A percentile compares a stretch with the other conserved stretches of the same genome.
phyloP scores from a whole-genome alignment of 2,888 invertebrate genomes.

The Machimus rusticus region DNA sequence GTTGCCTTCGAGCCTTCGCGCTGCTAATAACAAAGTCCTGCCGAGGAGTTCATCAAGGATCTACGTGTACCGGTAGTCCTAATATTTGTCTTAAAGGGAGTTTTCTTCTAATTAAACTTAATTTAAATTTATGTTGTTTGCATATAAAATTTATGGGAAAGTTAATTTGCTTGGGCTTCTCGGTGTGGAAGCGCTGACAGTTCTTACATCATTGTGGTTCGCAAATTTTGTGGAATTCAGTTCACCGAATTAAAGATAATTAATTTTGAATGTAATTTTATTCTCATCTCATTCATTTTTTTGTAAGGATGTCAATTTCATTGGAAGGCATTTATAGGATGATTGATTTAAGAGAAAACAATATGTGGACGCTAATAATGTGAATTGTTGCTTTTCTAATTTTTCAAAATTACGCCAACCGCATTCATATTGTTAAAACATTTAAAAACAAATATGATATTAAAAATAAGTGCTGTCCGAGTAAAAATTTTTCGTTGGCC shows the following conservation, averaged over 20 bases:
- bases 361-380: too few relatives aligned
- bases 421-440: too few relatives aligned
- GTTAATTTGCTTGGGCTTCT: conserved; percentile 14
- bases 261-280: background rate
- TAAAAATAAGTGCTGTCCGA: too few relatives aligned
- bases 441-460: too few relatives aligned
- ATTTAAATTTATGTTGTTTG: conserved; percentile 48
- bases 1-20: background rate
- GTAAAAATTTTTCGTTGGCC: too few relatives aligned
- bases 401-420: too few relatives aligned
- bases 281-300: background rate
- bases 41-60: background rate
- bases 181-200: background rate
- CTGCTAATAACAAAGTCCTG: background rate
- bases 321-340: too few relatives aligned
- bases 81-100: conserved; percentile 48
- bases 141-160: conserved; percentile 44
- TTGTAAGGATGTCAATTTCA: too few relatives aligned
- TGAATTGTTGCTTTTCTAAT: too few relatives aligned
- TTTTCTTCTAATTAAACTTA: conserved; percentile 48
- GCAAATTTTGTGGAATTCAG: background rate
- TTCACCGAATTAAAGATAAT: background rate
- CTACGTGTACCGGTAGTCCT: conserved; percentile 2
- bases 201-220: background rate
- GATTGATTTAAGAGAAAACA: too few relatives aligned